These are phyloP conservation scores for Anthopleura sola DNA, from an alignment of 64 coral and sea anemone species.

Conservation along the genomic window DNA sequence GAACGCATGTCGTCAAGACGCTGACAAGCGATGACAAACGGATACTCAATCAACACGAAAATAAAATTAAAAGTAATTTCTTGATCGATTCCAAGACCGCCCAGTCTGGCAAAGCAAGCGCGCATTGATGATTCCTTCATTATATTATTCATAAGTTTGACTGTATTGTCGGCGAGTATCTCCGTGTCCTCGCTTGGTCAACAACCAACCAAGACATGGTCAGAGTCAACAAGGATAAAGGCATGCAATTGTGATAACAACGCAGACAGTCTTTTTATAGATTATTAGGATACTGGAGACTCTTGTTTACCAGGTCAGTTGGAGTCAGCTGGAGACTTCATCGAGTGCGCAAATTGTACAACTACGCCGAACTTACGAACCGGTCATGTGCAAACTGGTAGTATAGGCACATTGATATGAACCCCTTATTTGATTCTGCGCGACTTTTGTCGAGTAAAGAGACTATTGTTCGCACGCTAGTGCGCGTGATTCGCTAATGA, in stretches of 20 bases:
- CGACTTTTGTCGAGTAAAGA: no score
- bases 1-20: neutral
- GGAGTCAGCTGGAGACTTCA: neutral
- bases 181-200: neutral
- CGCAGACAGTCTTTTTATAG: slow-evolving; percentile 20
- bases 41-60: neutral
- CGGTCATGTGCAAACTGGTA: no score
- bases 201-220: neutral
- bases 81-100: neutral
- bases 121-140: neutral
- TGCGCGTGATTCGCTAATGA: neutral
- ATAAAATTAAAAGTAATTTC: neutral
- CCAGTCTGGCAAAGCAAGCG: neutral
- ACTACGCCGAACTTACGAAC: no score
- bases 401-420: no score
- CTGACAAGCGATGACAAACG: slow-evolving; percentile 5
- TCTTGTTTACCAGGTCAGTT: neutral
- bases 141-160: neutral
- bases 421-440: no score
- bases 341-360: no score
- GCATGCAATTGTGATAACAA: neutral
- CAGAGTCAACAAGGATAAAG: neutral
- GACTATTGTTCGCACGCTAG: neutral
- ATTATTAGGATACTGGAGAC: neutral
- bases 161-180: neutral